phyloP scores from a whole-genome alignment of 2,797 vertebrate genomes.

The Danio albolineatus region DNA sequence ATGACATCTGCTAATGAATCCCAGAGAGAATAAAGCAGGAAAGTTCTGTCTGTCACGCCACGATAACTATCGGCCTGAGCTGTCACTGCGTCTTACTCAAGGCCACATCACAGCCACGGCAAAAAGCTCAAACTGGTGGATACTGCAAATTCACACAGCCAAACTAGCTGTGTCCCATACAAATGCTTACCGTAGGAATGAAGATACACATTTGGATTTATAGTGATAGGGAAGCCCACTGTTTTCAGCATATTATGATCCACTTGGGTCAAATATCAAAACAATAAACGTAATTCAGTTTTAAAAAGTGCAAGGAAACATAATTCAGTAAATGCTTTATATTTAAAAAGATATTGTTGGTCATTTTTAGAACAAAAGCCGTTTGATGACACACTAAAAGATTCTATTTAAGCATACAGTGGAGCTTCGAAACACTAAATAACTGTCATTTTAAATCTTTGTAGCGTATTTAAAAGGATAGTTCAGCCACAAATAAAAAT shows the following conservation, averaged over 20 bases:
- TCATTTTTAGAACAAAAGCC: too few species aligned
- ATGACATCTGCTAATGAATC: conserved; percentile 49
- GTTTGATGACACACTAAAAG: too few species aligned
- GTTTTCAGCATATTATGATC: neutral
- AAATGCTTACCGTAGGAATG: neutral
- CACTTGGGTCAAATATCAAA: neutral
- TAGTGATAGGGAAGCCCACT: neutral
- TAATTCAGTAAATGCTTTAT: too few species aligned
- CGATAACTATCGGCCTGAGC: conserved; percentile 25
- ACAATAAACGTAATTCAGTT: too few species aligned
- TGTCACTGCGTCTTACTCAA: conserved; percentile 37
- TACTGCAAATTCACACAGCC: neutral
- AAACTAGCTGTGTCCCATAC: neutral
- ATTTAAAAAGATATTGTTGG: too few species aligned
- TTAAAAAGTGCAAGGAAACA: too few species aligned
- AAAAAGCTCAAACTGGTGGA: neutral
- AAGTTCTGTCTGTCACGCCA: conserved; percentile 36
- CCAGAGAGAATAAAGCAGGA: conserved; percentile 37
- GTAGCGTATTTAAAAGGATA: too few species aligned
- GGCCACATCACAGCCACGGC: neutral
- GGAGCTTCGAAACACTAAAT: too few species aligned
- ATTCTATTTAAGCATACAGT: too few species aligned
- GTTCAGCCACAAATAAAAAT: too few species aligned
- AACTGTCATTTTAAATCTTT: too few species aligned
- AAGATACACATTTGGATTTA: neutral